phyloP scores from a whole-genome alignment of 2,888 invertebrate species.

The Capitulum mitella region DNA sequence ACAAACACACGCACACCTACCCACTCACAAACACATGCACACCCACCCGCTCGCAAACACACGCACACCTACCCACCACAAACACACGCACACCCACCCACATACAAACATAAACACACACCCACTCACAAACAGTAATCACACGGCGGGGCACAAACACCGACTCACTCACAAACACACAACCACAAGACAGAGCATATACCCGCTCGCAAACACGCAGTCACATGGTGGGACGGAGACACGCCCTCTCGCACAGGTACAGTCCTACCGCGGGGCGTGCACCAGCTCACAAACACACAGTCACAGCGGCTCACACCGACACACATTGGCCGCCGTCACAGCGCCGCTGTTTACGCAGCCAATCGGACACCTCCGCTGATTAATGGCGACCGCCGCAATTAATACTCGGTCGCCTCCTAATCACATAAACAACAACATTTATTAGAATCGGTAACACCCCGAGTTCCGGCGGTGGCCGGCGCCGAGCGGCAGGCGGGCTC shows the following conservation, averaged over 20 bases:
- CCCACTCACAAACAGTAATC: neutral
- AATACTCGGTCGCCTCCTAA: neutral
- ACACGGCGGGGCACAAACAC: neutral
- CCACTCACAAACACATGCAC: no score
- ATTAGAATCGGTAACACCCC: neutral
- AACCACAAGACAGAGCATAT: neutral
- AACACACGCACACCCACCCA: neutral
- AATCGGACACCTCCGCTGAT: neutral
- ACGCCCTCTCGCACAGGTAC: no score
- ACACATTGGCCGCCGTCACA: no score
- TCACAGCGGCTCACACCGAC: no score
- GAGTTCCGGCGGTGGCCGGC: neutral
- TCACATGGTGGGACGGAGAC: neutral
- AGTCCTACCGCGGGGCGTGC: no score
- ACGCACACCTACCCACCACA: neutral
- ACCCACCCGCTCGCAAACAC: neutral
- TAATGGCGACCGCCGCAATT: neutral
- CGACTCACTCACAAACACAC: neutral
- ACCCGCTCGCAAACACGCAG: neutral
- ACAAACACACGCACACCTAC: neutral
- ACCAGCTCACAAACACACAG: no score
- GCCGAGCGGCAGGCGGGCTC: neutral
- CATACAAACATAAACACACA: neutral
- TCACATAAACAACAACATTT: conserved; percentile 24
- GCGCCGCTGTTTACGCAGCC: neutral